Percentiles rank a stretch among this genome's conserved stretches.
Conservation (phyloP, 2,888 invertebrate species). For the Isoperla grammatica region DNA sequence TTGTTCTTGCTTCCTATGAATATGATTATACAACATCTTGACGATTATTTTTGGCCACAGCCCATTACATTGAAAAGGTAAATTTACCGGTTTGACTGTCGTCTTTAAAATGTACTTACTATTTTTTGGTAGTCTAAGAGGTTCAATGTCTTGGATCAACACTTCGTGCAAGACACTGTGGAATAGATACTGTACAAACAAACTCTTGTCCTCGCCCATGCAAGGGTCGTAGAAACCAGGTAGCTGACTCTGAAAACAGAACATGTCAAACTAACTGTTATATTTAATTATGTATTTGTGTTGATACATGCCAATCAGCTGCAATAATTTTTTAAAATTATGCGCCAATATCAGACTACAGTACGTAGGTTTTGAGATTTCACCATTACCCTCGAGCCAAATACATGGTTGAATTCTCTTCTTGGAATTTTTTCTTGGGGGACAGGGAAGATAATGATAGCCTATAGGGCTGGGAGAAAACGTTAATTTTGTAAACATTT, state of each 20-base stretch:
- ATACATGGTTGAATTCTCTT: too few relatives aligned
- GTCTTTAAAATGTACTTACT: too few relatives aligned
- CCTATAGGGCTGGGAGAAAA: too few relatives aligned
- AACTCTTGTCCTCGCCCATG: constrained; percentile 82
- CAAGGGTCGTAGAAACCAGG: constrained; percentile 98
- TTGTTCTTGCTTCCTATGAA: too few relatives aligned
- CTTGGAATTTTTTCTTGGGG: too few relatives aligned
- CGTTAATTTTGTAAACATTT: too few relatives aligned
- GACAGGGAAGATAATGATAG: too few relatives aligned
- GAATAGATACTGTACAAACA: constrained; percentile 82
- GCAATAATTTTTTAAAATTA: neutral
- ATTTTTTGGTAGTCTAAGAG: constrained; percentile 70
- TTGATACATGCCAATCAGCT: neutral
- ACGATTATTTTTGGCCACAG: too few relatives aligned
- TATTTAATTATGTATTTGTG: constrained; percentile 26
- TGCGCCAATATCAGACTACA: neutral
- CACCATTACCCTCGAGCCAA: too few relatives aligned
- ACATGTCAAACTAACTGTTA: constrained; percentile 25
- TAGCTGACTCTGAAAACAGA: constrained; percentile 71
- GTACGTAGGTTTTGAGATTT: constrained; percentile 4
- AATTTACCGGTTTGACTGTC: too few relatives aligned
- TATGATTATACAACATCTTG: too few relatives aligned
- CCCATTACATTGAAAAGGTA: too few relatives aligned
- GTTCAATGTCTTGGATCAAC: constrained; percentile 71
- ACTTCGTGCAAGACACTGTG: constrained; percentile 73